A percentile compares a stretch with the other conserved stretches of the same genome.
phyloP scores from a whole-genome alignment of 2,888 invertebrate genomes.

The Pilophorus perplexus region DNA sequence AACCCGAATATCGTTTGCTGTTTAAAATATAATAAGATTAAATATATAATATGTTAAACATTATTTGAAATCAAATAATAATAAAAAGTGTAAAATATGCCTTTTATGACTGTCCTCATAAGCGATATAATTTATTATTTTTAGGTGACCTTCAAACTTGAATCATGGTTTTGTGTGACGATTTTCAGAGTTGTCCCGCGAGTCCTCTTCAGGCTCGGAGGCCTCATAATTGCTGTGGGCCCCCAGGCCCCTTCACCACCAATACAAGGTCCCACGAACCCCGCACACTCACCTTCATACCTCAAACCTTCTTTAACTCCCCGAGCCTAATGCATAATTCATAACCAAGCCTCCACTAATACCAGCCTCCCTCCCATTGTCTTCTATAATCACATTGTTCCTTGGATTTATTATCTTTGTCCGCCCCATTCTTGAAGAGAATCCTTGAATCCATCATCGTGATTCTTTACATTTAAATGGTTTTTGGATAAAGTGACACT shows the following conservation, averaged over 20 bases:
- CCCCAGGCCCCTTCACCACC: constrained; percentile 8
- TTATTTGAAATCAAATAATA: too few relatives aligned
- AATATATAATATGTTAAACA: too few relatives aligned
- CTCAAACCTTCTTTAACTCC: constrained; percentile 12
- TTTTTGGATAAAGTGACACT: not conserved
- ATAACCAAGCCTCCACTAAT: constrained; percentile 27
- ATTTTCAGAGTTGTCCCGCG: too few relatives aligned
- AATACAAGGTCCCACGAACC: constrained; percentile 2
- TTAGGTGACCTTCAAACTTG: too few relatives aligned
- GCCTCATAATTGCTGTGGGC: constrained; percentile 4
- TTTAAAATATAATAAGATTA: too few relatives aligned
- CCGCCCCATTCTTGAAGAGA: constrained; percentile 17
- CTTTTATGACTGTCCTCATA: too few relatives aligned
- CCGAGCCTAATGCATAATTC: constrained; percentile 25
- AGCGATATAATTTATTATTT: too few relatives aligned
- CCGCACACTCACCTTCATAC: constrained; percentile 3
- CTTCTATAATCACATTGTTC: constrained; percentile 33
- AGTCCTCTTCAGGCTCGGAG: constrained; percentile 7
- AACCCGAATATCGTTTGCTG: too few relatives aligned
- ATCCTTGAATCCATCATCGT: constrained; percentile 31
- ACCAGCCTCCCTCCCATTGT: constrained; percentile 32
- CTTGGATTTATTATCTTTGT: constrained; percentile 32
- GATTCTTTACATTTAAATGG: constrained; percentile 22
- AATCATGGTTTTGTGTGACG: too few relatives aligned
- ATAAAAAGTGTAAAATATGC: too few relatives aligned